phyloP scores from a whole-genome alignment of 2,888 invertebrate species.

The Rotaria macrura region DNA sequence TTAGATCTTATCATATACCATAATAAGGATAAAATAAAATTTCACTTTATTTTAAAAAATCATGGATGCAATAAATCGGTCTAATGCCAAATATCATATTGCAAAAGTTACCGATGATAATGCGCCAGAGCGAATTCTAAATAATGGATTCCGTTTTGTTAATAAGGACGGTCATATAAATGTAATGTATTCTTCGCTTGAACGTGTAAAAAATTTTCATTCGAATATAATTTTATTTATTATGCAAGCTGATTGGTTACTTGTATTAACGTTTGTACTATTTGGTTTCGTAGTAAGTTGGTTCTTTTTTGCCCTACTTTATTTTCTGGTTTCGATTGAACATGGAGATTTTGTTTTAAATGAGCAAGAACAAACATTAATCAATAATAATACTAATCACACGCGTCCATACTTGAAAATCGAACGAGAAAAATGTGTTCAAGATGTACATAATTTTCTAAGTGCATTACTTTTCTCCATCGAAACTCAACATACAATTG shows the following conservation, averaged over 20 bases:
- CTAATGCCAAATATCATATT: neutral
- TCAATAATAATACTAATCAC: neutral
- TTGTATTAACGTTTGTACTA: neutral
- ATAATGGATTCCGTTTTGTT: neutral
- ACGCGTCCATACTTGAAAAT: neutral
- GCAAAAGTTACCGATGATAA: neutral
- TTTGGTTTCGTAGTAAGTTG: conserved; percentile 26
- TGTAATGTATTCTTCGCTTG: neutral
- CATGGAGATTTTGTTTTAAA: conserved; percentile 31
- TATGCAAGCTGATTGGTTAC: neutral
- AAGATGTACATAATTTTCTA: conserved; percentile 12
- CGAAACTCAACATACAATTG: conserved; percentile 91
- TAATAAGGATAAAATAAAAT: neutral
- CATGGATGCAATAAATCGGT: neutral
- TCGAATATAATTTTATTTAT: neutral
- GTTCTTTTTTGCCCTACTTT: conserved; percentile 29
- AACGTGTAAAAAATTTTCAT: neutral
- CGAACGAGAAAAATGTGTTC: neutral
- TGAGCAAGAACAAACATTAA: conserved; percentile 27
- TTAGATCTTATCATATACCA: neutral
- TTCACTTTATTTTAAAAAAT: neutral
- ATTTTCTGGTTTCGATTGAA: conserved; percentile 5
- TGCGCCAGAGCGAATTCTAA: no score
- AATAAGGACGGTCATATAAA: neutral
- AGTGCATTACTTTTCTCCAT: conserved; percentile 72